phyloP scores from a whole-genome alignment of 1,140 invertebrate genomes.

The Papilio polytes region DNA sequence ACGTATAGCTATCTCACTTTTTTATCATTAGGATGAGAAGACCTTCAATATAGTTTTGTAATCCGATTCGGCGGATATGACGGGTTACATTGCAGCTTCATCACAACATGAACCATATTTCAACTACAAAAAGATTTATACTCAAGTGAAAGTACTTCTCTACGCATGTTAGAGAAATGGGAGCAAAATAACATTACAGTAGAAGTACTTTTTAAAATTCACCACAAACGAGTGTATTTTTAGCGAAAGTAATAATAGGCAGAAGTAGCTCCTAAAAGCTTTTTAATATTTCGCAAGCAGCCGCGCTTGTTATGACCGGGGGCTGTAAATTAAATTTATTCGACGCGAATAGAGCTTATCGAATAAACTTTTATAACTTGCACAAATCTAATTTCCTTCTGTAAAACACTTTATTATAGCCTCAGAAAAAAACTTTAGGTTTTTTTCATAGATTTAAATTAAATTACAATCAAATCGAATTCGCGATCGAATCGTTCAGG shows the following conservation, averaged over 20 bases:
- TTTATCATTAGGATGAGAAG: no score
- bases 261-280: slow-evolving; percentile 6
- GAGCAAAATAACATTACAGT: background rate
- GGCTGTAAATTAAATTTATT: background rate
- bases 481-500: no score
- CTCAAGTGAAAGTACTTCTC: background rate
- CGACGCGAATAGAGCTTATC: background rate
- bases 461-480: no score
- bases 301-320: background rate
- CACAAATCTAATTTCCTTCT: background rate
- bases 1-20: background rate
- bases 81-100: background rate
- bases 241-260: background rate
- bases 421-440: background rate
- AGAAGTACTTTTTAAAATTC: background rate
- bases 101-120: background rate
- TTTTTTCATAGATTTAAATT: background rate
- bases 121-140: no score
- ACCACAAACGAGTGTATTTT: background rate
- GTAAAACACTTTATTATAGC: background rate
- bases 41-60: no score
- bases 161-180: background rate
- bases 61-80: no score
- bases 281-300: slow-evolving; percentile 16
- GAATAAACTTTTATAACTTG: slow-evolving; percentile 13